Conservation (phyloP, 2,113 vertebrate species). For the Equus quagga region DNA sequence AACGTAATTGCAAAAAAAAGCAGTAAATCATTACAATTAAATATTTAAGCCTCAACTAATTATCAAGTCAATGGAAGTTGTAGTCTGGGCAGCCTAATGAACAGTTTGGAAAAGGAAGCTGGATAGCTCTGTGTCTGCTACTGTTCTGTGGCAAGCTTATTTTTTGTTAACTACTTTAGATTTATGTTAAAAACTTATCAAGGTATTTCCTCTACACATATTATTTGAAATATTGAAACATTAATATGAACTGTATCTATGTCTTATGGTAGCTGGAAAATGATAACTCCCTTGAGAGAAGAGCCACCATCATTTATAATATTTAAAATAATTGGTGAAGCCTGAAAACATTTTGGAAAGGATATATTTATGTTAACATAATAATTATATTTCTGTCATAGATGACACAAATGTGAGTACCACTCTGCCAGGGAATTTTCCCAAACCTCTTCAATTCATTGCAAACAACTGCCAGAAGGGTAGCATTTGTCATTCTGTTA, state of each 20-base stretch:
- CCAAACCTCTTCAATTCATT: background rate
- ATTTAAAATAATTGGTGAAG: constrained; percentile 49
- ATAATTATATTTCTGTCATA: constrained; percentile 51
- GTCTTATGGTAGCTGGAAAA: constrained; percentile 17
- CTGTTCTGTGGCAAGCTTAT: background rate
- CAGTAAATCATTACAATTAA: constrained; percentile 59
- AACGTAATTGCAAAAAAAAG: constrained; percentile 6
- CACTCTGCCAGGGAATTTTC: constrained; percentile 37
- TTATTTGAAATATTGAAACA: constrained; percentile 24
- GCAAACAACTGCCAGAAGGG: background rate
- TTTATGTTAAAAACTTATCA: constrained; percentile 33
- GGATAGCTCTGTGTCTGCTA: background rate
- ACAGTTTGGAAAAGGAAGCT: background rate
- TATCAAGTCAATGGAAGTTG: constrained; percentile 46
- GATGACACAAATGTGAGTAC: constrained; percentile 23
- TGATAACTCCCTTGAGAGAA: background rate
- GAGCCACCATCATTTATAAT: constrained; percentile 16
- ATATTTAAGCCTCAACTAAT: constrained; percentile 58
- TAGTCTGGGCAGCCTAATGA: background rate
- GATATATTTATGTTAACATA: constrained; percentile 53
- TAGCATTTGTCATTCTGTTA: background rate
- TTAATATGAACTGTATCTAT: background rate
- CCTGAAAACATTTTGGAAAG: constrained; percentile 55
- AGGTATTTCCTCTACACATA: background rate
- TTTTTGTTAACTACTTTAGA: constrained; percentile 5